These are phyloP conservation scores for Cryptocephalus moraei DNA, from an alignment of 2,888 invertebrate genomes.

Conservation along the genomic window DNA sequence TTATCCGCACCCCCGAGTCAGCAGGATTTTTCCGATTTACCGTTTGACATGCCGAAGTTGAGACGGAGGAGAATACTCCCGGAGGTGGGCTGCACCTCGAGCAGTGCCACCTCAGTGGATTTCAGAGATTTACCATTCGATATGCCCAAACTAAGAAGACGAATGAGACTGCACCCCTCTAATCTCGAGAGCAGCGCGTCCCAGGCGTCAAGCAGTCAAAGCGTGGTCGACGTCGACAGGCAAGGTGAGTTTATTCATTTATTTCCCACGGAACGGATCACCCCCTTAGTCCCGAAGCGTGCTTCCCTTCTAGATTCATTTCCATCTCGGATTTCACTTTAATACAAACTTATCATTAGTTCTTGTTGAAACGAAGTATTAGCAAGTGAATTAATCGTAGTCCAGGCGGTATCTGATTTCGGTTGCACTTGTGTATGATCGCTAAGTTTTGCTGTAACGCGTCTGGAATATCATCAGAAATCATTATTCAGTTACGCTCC, in stretches of 20 bases:
- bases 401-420: no score
- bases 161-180: conserved; percentile 50
- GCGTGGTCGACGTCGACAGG: conserved; percentile 62
- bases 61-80: conserved; percentile 57
- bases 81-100: conserved; percentile 58
- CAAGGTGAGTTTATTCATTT: conserved; percentile 40
- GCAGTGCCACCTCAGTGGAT: conserved; percentile 65
- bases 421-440: no score
- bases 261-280: no score
- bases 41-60: conserved; percentile 84
- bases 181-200: conserved; percentile 65
- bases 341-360: no score
- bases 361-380: no score
- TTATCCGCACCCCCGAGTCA: conserved; percentile 45
- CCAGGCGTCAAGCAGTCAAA: conserved; percentile 74
- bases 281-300: no score
- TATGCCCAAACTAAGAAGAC: conserved; percentile 78
- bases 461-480: no score
- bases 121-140: conserved; percentile 78
- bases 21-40: conserved; percentile 66
- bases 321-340: no score
- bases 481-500: no score
- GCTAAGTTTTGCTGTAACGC: no score
- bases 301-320: no score
- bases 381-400: no score